Evolutionary conservation across 2,113 vertebrate species (phyloP).

Genomic region (Callorhinus ursinus): DNA sequence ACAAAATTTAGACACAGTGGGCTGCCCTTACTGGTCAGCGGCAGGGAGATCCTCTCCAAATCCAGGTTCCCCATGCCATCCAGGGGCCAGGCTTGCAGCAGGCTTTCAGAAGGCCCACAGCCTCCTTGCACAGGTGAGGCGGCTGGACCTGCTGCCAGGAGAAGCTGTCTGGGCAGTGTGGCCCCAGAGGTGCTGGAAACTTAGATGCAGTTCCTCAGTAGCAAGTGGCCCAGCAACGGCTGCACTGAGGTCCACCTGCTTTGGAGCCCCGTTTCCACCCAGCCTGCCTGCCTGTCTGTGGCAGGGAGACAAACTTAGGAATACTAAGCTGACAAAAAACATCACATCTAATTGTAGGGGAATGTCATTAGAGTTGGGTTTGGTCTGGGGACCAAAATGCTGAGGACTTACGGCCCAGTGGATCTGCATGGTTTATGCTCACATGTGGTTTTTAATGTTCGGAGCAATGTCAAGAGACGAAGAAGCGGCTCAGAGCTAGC

Average conservation of each 20-base stretch:
- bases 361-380: not conserved
- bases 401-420: accelerated
- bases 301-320: not conserved
- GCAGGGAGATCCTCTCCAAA: not conserved
- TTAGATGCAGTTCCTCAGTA: accelerated
- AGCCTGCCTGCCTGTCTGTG: not conserved
- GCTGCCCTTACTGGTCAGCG: not conserved
- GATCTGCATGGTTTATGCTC: accelerated
- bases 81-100: not conserved
- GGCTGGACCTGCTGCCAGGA: too few species aligned
- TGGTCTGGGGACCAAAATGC: not conserved
- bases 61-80: not conserved
- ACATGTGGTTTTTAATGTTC: not conserved
- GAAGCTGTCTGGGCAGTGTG: not conserved
- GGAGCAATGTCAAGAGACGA: not conserved
- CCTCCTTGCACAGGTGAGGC: not conserved
- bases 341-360: too few species aligned
- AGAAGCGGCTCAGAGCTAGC: not conserved
- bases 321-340: not conserved
- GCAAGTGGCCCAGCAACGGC: not conserved
- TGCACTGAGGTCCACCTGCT: not conserved
- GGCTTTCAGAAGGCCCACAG: not conserved
- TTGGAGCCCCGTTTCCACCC: not conserved
- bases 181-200: not conserved
- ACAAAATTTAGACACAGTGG: not conserved